phyloP scores from a whole-genome alignment of 37 sponge, comb jelly and placozoan species.

The Geodia barretti region DNA sequence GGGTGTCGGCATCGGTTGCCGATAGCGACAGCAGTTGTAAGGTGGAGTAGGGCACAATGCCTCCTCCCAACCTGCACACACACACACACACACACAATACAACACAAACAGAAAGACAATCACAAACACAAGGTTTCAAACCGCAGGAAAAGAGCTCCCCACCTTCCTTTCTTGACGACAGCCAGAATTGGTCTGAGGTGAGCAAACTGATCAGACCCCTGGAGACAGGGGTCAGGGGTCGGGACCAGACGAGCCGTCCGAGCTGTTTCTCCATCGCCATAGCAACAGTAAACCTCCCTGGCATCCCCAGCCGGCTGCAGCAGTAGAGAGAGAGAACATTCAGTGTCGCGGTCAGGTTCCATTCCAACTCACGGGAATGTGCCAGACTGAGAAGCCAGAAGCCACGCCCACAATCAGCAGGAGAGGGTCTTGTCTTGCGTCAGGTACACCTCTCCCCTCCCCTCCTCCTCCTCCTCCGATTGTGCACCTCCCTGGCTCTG shows the following conservation, averaged over 20 bases:
- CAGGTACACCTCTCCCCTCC: not conserved
- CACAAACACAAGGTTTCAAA: too few species aligned
- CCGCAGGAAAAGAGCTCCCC: too few species aligned
- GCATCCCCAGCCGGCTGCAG: constrained; percentile 82
- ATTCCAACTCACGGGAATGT: constrained; percentile 30
- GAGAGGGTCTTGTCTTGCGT: constrained; percentile 5
- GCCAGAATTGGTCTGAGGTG: constrained; percentile 74
- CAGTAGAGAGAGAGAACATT: not conserved
- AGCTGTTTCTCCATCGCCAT: constrained; percentile 56
- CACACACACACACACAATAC: too few species aligned
- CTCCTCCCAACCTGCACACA: constrained; percentile 5
- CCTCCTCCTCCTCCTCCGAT: not conserved
- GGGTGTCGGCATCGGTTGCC: not conserved
- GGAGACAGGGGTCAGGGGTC: constrained; percentile 43
- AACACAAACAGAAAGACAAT: too few species aligned
- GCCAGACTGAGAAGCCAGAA: constrained; percentile 69
- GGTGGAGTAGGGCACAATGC: constrained; percentile 36
- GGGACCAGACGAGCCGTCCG: constrained; percentile 55
- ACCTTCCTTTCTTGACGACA: constrained; percentile 70
- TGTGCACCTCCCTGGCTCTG: too few species aligned
- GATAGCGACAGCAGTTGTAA: constrained; percentile 28
- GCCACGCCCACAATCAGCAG: constrained; percentile 56
- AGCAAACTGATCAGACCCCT: constrained; percentile 41
- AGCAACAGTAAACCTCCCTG: constrained; percentile 52
- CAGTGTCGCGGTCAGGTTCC: not conserved